Percentiles rank a stretch among this genome's conserved stretches.
Evolutionary conservation across 1,140 invertebrate genomes (phyloP).

Genomic region (Eufriesea mexicana): DNA sequence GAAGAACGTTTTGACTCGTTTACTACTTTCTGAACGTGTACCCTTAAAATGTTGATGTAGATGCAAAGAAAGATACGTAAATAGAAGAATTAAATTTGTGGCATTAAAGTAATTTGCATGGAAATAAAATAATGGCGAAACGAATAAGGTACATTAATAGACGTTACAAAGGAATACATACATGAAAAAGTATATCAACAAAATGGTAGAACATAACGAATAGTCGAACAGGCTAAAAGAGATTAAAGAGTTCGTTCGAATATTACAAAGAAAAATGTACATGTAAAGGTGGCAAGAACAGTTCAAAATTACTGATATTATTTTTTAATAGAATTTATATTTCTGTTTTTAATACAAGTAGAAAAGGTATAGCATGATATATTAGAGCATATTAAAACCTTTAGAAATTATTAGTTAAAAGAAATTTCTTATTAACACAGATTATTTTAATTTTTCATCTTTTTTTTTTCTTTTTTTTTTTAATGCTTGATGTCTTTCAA

Average conservation of each 20-base stretch:
- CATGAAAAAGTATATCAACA: neutral
- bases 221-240: neutral
- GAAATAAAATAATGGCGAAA: neutral
- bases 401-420: conserved; percentile 13
- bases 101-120: neutral
- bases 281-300: neutral
- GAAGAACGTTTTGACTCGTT: conserved; percentile 89
- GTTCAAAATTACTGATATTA: neutral
- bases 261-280: neutral
- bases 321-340: conserved; percentile 16
- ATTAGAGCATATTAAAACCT: neutral
- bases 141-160: neutral
- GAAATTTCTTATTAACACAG: neutral
- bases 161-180: neutral
- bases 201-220: neutral
- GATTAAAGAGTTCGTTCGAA: neutral
- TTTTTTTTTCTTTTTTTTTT: neutral
- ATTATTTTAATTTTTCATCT: neutral
- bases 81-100: neutral
- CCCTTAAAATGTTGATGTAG: conserved; percentile 83
- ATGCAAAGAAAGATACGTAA: neutral
- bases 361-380: conserved; percentile 11
- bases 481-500: neutral
- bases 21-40: conserved; percentile 87
- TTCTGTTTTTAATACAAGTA: conserved; percentile 7